Conservation (phyloP, 2,888 invertebrate genomes). For the Chrysotoxum bicinctum region DNA sequence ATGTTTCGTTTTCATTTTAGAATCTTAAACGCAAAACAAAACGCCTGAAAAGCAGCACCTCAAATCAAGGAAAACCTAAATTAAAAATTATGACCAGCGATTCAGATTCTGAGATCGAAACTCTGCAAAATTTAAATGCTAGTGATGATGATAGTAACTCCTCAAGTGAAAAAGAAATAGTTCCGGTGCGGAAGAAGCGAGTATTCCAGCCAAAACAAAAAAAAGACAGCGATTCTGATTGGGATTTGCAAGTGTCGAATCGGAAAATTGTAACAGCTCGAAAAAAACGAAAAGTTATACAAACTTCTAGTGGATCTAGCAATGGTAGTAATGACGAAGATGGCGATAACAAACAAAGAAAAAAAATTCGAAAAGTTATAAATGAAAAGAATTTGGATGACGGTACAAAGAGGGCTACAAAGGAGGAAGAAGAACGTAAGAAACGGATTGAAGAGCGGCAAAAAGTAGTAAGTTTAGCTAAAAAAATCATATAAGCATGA, state of each 20-base stretch:
- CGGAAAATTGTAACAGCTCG: slow-evolving; percentile 69
- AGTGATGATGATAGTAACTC: slow-evolving; percentile 69
- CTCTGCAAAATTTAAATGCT: slow-evolving; percentile 15
- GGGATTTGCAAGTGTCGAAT: slow-evolving; percentile 65
- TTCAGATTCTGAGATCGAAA: slow-evolving; percentile 45
- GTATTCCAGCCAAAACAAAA: slow-evolving; percentile 73
- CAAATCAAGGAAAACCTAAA: not conserved
- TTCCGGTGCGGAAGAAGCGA: slow-evolving; percentile 78
- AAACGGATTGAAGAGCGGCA: slow-evolving; percentile 94
- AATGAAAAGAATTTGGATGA: slow-evolving; percentile 87
- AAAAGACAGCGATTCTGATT: slow-evolving; percentile 76
- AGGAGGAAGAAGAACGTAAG: slow-evolving; percentile 93
- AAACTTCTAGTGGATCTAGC: slow-evolving; percentile 75
- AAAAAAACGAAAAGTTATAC: slow-evolving; percentile 77
- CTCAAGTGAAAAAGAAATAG: slow-evolving; percentile 79
- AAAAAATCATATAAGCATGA: no score
- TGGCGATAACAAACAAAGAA: slow-evolving; percentile 82
- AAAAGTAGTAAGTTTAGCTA: slow-evolving; percentile 86
- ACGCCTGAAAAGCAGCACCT: not conserved
- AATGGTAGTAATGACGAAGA: slow-evolving; percentile 74
- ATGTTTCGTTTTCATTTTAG: slow-evolving; percentile 22
- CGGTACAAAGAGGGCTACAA: slow-evolving; percentile 93
- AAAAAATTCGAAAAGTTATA: slow-evolving; percentile 84
- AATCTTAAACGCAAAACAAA: not conserved
- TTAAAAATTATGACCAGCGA: slow-evolving; percentile 43